Base-by-base conservation (phyloP, 35 echinoderm and acorn worm genomes). In the Amphiura filiformis region DNA sequence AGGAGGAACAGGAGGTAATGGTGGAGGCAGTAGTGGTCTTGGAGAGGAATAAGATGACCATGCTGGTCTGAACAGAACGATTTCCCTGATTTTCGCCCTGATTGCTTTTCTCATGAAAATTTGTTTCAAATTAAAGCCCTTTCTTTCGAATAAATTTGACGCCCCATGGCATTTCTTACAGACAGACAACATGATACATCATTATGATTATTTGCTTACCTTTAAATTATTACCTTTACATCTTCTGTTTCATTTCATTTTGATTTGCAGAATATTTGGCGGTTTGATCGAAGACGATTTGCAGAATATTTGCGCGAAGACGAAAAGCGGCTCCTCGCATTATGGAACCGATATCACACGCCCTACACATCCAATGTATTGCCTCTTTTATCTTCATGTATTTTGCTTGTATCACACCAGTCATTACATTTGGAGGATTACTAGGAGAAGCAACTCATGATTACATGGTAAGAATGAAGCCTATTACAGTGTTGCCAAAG, bases 311-410 rank as follows among this genome's bases (percentile, higher is more conserved):
- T n/a, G n/a, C n/a, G n/a, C n/a, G n/a, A n/a, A n/a, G n/a, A 61
- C 90, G 30, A 98, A 94, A 80, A 61, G 96, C 37, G 22, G 96
- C 38, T 56, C 80, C 36, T 92, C 91, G 0, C 78, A 78, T 32
- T 98, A 89, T 47, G 32, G 81, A 22, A 94, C 89, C 44, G 96
- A 98, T 49, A 94, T 86, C 80, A 89, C 77, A 98, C 83, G 89
- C 89, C 13, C 37, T 98, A 2, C 89, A 94, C 36, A 34, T 98
- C 47, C 96, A 98, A 70, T 98, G 96, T 90, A 7, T 98, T 34
- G 96, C 96, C 35, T 91, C 96, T 32, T 86, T 94, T 42, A 78
- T 98, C 83, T 98, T 98, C 83, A 98, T 98, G 89, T 98, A 98
- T 82, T 98, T 98, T 87, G 96, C 96, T 65, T 94, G 92, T 83